Percentiles rank a stretch among this genome's conserved stretches.
These are phyloP conservation scores for Copidosoma floridanum DNA, from an alignment of 1,140 invertebrate genomes.

Conservation along the genomic window DNA sequence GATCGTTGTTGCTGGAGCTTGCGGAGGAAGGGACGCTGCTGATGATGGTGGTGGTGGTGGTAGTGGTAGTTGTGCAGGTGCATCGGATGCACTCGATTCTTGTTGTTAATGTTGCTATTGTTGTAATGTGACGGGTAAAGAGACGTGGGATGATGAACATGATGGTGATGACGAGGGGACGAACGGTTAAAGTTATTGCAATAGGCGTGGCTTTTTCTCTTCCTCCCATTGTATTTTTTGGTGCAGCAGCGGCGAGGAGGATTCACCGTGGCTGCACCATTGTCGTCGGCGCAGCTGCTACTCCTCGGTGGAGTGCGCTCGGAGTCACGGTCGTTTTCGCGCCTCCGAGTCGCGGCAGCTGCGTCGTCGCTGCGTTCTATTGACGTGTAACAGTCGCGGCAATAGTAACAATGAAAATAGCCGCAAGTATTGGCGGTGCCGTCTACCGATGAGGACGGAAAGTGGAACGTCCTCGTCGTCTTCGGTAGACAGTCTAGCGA, in stretches of 20 bases:
- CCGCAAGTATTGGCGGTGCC: not conserved
- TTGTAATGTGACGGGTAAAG: too few species aligned
- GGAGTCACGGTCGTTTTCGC: too few species aligned
- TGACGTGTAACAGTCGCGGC: not conserved
- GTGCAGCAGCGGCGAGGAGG: not conserved
- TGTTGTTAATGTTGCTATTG: conserved; percentile 6
- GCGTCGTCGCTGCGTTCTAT: not conserved
- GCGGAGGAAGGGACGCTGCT: conserved; percentile 30
- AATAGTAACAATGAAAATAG: not conserved
- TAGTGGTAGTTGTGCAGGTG: conserved; percentile 9
- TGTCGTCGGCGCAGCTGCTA: not conserved
- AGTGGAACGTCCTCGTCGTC: not conserved
- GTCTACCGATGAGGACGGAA: too few species aligned
- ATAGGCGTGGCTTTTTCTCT: not conserved
- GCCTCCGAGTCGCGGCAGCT: not conserved
- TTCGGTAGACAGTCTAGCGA: conserved; percentile 27
- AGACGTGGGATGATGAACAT: not conserved
- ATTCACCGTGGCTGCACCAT: not conserved
- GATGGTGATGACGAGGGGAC: not conserved
- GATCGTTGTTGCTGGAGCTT: conserved; percentile 51
- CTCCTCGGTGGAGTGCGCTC: too few species aligned
- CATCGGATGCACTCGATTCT: conserved; percentile 31
- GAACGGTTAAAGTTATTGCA: not conserved
- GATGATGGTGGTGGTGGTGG: conserved; percentile 29
- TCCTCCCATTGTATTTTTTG: not conserved